These are phyloP conservation scores for Eugnorisma glareosa DNA, from an alignment of 2,888 invertebrate species.

Conservation along the genomic window DNA sequence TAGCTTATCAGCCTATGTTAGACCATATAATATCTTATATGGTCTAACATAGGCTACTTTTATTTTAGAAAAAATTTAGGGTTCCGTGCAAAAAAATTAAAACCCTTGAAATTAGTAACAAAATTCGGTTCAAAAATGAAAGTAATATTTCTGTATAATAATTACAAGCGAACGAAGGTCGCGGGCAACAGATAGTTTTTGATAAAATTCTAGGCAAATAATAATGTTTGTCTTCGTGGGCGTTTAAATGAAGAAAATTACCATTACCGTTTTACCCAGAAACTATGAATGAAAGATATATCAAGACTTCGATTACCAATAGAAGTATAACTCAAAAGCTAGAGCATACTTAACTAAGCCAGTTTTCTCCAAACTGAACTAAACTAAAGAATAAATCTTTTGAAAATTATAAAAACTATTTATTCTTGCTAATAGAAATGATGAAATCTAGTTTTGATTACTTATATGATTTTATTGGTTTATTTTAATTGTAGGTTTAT, in stretches of 20 bases:
- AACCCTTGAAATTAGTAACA: too few species aligned
- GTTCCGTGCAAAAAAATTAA: too few species aligned
- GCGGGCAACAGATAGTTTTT: too few species aligned
- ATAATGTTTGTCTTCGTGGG: neutral
- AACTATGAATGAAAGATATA: neutral
- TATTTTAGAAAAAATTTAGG: too few species aligned
- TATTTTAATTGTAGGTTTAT: neutral
- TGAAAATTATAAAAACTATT: neutral
- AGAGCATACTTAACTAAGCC: neutral
- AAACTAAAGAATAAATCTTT: neutral
- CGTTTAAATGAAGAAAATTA: neutral
- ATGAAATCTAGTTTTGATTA: neutral
- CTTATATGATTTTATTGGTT: neutral
- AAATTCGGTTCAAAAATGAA: too few species aligned
- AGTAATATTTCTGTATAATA: too few species aligned
- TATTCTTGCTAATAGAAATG: too few species aligned
- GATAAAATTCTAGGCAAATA: neutral
- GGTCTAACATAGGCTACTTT: too few species aligned
- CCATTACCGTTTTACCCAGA: neutral
- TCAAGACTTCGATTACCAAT: constrained; percentile 22
- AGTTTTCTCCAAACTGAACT: neutral
- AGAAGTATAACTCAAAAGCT: constrained; percentile 7
- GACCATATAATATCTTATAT: too few species aligned
- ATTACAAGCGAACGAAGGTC: too few species aligned
- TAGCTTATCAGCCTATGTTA: too few species aligned